Evolutionary conservation across 2,797 vertebrate species (phyloP).

Genomic region (Gallinago solitaria): DNA sequence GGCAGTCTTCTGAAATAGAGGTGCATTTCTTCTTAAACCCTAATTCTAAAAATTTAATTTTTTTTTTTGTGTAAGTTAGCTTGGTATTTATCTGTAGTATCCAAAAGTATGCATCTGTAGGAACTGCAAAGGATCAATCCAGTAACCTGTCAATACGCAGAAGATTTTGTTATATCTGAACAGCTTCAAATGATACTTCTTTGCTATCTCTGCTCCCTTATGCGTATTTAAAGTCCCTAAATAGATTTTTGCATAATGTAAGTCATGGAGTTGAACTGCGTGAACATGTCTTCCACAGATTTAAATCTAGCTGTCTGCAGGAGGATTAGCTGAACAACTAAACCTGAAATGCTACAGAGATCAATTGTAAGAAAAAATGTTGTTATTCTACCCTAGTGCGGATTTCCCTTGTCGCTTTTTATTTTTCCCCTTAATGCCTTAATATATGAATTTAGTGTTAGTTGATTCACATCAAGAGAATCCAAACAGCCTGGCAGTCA

Average conservation of each 20-base stretch:
- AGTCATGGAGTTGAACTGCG: not conserved
- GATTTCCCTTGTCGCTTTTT: not conserved
- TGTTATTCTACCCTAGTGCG: not conserved
- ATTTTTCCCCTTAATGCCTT: not conserved
- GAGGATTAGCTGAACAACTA: slow-evolving; percentile 1
- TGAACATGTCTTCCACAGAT: not conserved
- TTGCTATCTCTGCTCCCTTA: not conserved
- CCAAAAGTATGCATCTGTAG: not conserved
- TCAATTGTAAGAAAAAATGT: not conserved
- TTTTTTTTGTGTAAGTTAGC: not conserved
- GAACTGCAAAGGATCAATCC: not conserved
- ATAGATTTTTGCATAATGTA: not conserved
- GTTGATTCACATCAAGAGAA: not conserved
- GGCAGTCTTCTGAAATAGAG: not conserved
- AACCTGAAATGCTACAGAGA: not conserved
- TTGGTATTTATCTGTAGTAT: not conserved
- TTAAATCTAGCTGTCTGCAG: not conserved
- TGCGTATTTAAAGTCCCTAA: not conserved
- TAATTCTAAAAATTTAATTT: not conserved
- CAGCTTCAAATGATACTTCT: not conserved
- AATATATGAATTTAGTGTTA: not conserved
- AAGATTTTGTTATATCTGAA: not conserved
- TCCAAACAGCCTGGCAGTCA: not conserved
- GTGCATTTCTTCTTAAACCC: not conserved
- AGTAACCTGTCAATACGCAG: not conserved